Base-by-base conservation (phyloP, 30 jellyfish, hydroid and myxozoan genomes). In the Turritopsis rubra region DNA sequence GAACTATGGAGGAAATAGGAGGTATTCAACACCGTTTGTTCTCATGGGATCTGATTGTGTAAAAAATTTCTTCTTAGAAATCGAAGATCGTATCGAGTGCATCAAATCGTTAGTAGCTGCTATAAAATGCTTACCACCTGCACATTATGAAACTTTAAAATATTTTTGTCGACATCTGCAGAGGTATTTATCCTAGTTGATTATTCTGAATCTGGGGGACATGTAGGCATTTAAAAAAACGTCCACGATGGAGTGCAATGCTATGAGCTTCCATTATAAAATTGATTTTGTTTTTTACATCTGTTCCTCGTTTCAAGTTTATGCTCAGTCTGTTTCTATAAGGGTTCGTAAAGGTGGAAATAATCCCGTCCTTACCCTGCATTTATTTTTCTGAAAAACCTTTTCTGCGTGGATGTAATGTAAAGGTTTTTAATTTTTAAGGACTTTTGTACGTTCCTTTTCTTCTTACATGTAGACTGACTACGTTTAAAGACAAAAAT, bases 71-170 rank as follows among this genome's bases (percentile, higher is more conserved):
- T 82, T 82, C 25, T 82, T 31, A 66, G 86, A 68, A 66, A 52
- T 82, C 8, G 91, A 81, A 16, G 94, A 81, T 81, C 54, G 53
- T 31, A 72, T 31, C 52, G 94, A 82, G 65, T 31, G 88, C 75
- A 65, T 68, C 1, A 85, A 77, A 68, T 93, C 96, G 24, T 88
- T 93, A 21, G 86, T 74, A 25, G 80, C 80, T 28, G 96, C 94
- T 19, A 66, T 93, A 0, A 52, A 73, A 85, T 30, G 83, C 16
- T 79, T 93, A 65, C 96, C 99, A 23, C 95, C 97, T 16, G 99
- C 99, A 0, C 99, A 93, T 83, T 93, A 88, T 75, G 97, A 88
- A 78, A 85, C 96, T 52, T 87, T 93, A 29, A 93, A 93, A 83
- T 88, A 85, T 54, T 89, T 90, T 53, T 85, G 90, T 87, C 65